Conservation (phyloP, 1,140 invertebrate genomes). For the Heliconius himera region DNA sequence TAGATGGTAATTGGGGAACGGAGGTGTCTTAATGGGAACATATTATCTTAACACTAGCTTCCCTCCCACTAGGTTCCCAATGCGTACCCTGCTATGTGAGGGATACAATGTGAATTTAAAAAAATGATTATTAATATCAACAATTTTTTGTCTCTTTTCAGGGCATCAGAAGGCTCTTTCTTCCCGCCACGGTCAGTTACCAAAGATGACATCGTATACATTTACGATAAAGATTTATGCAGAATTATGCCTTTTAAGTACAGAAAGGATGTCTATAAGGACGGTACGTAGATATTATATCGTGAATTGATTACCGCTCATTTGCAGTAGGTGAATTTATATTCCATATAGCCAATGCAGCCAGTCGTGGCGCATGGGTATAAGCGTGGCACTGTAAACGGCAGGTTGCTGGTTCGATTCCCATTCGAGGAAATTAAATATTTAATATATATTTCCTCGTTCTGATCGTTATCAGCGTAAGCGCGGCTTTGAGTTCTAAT, state of each 20-base stretch:
- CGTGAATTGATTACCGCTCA: not conserved
- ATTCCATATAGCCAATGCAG: not conserved
- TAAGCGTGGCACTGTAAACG: not conserved
- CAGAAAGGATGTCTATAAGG: constrained; percentile 85
- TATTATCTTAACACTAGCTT: too few species aligned
- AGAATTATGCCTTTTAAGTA: constrained; percentile 89
- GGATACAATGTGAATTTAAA: not conserved
- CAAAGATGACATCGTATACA: constrained; percentile 87
- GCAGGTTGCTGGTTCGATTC: not conserved
- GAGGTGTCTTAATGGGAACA: not conserved
- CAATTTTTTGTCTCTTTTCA: constrained; percentile 48
- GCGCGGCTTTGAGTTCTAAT: too few species aligned
- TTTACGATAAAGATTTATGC: constrained; percentile 94
- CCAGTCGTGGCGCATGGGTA: not conserved
- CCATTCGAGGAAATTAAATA: too few species aligned
- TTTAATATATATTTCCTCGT: too few species aligned
- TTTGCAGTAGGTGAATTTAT: not conserved
- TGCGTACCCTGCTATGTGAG: not conserved
- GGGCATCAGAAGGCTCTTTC: constrained; percentile 93
- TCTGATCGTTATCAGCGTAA: too few species aligned
- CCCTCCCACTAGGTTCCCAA: too few species aligned
- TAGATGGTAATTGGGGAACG: too few species aligned
- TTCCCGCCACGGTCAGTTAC: constrained; percentile 89
- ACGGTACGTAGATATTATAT: constrained; percentile 75
- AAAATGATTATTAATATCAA: not conserved